Evolutionary conservation across 2,113 vertebrate genomes (phyloP).

Genomic region (Setophaga kirtlandii): DNA sequence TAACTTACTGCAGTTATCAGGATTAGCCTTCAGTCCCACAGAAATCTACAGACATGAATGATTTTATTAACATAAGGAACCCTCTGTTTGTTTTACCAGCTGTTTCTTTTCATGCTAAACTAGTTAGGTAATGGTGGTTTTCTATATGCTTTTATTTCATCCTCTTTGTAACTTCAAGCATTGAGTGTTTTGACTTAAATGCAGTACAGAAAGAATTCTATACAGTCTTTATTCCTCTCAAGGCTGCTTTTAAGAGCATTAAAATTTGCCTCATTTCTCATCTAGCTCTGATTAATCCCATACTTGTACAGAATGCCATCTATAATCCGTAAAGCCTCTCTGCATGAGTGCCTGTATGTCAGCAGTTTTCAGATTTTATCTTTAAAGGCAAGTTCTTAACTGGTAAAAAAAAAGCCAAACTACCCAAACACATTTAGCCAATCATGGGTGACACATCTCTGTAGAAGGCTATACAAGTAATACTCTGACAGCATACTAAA

Average conservation of each 20-base stretch:
- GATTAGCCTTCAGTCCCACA: background rate
- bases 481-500: background rate
- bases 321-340: conserved; percentile 26
- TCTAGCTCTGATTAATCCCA: background rate
- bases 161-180: background rate
- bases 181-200: background rate
- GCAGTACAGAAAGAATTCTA: background rate
- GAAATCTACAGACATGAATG: rapidly evolving
- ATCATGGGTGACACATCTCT: background rate
- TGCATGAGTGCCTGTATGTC: background rate
- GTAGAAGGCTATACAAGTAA: background rate
- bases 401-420: background rate
- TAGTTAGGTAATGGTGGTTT: background rate
- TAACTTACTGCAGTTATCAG: background rate
- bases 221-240: background rate
- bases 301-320: background rate
- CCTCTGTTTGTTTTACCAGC: background rate
- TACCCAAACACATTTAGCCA: background rate
- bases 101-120: background rate
- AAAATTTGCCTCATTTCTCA: background rate
- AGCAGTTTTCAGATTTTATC: conserved; percentile 28
- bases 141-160: background rate
- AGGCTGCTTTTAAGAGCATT: background rate
- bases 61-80: background rate
- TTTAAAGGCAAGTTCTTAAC: background rate